phyloP scores from a whole-genome alignment of 2,113 vertebrate species.

The Cinclus mexicanus region DNA sequence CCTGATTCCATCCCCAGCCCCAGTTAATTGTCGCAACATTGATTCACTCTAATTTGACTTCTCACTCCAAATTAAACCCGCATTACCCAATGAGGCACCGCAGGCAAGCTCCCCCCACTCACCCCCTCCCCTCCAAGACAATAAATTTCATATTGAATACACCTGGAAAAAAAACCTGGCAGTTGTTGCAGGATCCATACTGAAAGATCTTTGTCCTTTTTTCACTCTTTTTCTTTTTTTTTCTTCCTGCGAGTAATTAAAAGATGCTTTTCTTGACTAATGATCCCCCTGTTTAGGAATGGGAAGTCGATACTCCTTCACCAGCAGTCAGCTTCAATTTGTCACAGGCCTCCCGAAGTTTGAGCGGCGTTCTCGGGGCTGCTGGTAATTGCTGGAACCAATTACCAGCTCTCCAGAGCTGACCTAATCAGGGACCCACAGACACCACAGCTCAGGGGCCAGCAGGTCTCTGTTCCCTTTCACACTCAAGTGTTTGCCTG shows the following conservation, averaged over 20 bases:
- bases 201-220: conserved; percentile 70
- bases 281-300: conserved; percentile 83
- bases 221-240: not conserved
- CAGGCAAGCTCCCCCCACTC: not conserved
- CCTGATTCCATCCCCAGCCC: conserved; percentile 68
- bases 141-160: conserved; percentile 84
- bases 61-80: conserved; percentile 73
- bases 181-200: conserved; percentile 79
- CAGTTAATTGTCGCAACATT: conserved; percentile 87
- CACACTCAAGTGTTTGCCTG: accelerated
- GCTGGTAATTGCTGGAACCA: conserved; percentile 74
- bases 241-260: conserved; percentile 87
- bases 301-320: conserved; percentile 88
- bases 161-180: conserved; percentile 34
- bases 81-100: conserved; percentile 48
- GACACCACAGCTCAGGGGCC: conserved; percentile 4
- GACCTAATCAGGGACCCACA: conserved; percentile 58
- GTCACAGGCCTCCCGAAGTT: conserved; percentile 78
- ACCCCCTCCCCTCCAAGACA: conserved; percentile 54
- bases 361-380: conserved; percentile 64
- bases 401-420: conserved; percentile 64
- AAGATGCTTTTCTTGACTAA: conserved; percentile 96
- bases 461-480: not conserved
- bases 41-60: conserved; percentile 80
- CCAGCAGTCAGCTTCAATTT: conserved; percentile 88